These are phyloP conservation scores for Psephotus haematonotus DNA, from an alignment of 2,113 vertebrate genomes.

Conservation along the genomic window DNA sequence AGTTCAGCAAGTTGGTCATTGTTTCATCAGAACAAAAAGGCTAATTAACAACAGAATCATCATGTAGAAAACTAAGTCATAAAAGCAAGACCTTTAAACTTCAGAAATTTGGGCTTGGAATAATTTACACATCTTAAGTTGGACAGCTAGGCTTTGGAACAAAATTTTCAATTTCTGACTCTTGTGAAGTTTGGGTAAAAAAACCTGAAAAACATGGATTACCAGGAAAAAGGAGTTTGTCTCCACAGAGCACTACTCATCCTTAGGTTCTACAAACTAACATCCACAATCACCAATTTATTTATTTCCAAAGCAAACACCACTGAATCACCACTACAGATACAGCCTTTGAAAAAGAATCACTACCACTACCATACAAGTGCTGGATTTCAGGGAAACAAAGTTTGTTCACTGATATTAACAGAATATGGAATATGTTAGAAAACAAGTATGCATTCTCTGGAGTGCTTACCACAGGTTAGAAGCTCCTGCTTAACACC, in stretches of 20 bases:
- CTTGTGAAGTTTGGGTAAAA: background rate
- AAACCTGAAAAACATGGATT: background rate
- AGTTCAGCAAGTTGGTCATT: background rate
- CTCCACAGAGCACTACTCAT: background rate
- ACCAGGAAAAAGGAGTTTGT: background rate
- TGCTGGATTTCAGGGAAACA: background rate
- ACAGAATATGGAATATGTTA: background rate
- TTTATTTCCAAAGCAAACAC: background rate
- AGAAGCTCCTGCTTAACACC: conserved; percentile 84
- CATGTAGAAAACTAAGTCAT: background rate
- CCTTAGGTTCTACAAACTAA: background rate
- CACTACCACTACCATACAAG: background rate
- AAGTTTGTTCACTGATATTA: background rate
- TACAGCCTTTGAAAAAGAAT: background rate
- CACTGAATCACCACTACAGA: background rate
- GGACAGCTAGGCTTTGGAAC: background rate
- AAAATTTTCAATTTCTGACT: background rate
- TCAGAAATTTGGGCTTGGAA: background rate
- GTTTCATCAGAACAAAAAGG: background rate
- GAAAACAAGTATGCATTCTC: background rate
- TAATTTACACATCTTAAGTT: background rate
- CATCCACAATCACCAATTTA: background rate
- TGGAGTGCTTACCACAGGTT: conserved; percentile 86
- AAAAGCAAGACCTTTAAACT: background rate
- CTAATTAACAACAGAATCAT: background rate